Conservation (phyloP, 2,113 vertebrate genomes). For the Aptenodytes forsteri region DNA sequence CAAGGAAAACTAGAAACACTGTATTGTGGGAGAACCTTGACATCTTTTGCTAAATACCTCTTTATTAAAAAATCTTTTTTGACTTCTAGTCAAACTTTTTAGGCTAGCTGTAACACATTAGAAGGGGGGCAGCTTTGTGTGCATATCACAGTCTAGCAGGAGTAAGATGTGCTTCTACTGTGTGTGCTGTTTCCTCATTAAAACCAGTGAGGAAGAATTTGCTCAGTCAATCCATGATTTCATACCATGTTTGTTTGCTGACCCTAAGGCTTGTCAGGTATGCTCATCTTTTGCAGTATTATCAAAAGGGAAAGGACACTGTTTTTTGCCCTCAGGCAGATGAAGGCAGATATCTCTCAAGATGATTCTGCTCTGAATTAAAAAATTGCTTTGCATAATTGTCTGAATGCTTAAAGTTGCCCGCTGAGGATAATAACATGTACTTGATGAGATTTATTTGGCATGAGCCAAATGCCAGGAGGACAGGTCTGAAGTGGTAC, state of each 20-base stretch:
- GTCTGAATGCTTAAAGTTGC: background rate
- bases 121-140: background rate
- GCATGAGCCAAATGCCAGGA: background rate
- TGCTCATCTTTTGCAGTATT: background rate
- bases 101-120: background rate
- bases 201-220: background rate
- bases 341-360: background rate
- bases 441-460: background rate
- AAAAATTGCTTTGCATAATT: background rate
- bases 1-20: background rate
- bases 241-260: background rate
- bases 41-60: background rate
- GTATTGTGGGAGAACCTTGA: background rate
- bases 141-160: background rate
- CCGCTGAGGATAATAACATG: background rate
- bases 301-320: slow-evolving; percentile 35
- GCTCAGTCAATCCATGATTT: background rate
- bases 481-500: background rate
- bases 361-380: background rate
- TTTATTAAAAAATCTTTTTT: background rate
- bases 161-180: background rate
- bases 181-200: background rate
- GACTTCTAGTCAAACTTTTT: background rate
- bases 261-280: background rate
- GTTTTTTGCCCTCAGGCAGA: background rate